Evolutionary conservation across 2,797 vertebrate genomes (phyloP), one percentile per base, ranked within the genome.

Genomic region (Onychomys torridus): DNA sequence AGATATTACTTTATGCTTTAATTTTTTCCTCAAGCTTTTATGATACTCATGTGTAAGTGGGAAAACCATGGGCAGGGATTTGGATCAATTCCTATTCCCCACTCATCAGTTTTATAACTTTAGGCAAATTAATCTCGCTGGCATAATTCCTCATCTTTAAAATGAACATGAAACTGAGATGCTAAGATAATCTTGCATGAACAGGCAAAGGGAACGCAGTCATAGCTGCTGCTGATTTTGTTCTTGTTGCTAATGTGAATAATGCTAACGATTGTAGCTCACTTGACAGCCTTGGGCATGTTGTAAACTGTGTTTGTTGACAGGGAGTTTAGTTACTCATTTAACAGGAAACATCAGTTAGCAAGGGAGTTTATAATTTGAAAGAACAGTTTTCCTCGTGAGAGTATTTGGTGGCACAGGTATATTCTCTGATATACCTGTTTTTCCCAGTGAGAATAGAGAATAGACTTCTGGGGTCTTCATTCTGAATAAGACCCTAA

Each of bases 91-190:
- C 75, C 43, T 96, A 0, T 95, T 93, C 71, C 32, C 52, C 17
- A 59, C 67, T 86, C 46, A 65, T 7, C 29, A 93, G 57, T 90
- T 91, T 95, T 89, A 14, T 96, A 67, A 67, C 40, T 96, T 90
- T 1, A 85, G 37, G 40, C 57, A 93, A 92, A 75, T 75, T 71
- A 92, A 89, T 93, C 89, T 96, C 93, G 92, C 61, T 92, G 82
- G 92, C 65, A 75, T 79, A 89, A 93, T 88, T 95, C 6, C 55
- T 95, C 10, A 79, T 93, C 40, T 90, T 95, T 95, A 92, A 96
- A 96, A 94, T 87, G 76, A 43, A 27, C 95, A 73, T 84, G 59
- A 97, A 97, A 77, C 40, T 59, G 57, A 90, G 49, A 84, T 86
- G 81, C 0, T 67, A 77, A 75, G 71, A 8, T 76, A 76, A 37